Evolutionary conservation across 2,113 vertebrate species (phyloP).

Genomic region (Phylloscopus trochiloides): DNA sequence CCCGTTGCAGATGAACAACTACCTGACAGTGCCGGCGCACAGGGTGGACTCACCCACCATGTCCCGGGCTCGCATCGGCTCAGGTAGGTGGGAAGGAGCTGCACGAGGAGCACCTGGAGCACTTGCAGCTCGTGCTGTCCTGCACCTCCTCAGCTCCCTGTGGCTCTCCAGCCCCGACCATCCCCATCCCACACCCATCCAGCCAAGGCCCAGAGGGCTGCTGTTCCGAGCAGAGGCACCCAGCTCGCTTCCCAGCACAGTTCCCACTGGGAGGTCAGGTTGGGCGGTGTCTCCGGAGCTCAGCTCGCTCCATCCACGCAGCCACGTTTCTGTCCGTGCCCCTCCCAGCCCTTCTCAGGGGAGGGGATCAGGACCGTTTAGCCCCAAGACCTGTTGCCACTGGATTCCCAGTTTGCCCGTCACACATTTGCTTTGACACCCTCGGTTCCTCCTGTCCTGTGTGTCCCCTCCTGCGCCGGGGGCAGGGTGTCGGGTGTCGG

Average conservation of each 20-base stretch:
- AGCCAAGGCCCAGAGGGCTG: background rate
- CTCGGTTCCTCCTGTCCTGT: background rate
- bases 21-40: slow-evolving; percentile 88
- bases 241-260: rapidly evolving
- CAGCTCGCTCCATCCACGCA: rapidly evolving
- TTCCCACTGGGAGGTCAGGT: background rate
- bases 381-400: background rate
- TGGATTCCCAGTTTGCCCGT: background rate
- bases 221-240: background rate
- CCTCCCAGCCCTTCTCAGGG: background rate
- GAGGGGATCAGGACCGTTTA: background rate
- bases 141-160: background rate
- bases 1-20: slow-evolving; percentile 81
- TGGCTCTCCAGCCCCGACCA: rapidly evolving
- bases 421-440: rapidly evolving
- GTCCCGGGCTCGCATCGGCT: slow-evolving; percentile 87
- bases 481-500: background rate
- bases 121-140: rapidly evolving
- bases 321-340: rapidly evolving
- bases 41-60: slow-evolving; percentile 88
- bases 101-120: background rate
- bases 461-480: background rate
- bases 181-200: rapidly evolving
- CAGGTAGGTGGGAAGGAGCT: slow-evolving; percentile 76
- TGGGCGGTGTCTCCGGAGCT: rapidly evolving